Base-by-base conservation (phyloP, 1,140 invertebrate species). In the Eulimnadia texana region DNA sequence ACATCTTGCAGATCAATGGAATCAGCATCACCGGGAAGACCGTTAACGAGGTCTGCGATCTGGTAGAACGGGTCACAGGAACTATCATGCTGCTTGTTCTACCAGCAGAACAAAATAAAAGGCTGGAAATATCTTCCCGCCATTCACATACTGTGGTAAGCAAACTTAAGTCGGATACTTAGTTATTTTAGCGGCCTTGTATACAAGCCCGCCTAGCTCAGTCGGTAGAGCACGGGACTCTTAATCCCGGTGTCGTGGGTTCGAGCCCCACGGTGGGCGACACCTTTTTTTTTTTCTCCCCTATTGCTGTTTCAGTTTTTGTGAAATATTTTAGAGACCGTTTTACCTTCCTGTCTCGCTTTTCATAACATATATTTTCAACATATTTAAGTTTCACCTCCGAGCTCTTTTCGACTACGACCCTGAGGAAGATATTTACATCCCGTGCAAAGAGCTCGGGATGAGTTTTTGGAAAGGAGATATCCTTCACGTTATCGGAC, bases 1-100 rank as follows among this genome's bases (percentile, higher is more conserved):
- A 98, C 76, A 90, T 98, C 24, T 77, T 98, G 3, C 93, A 98
- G 74, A 91, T 97, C 9, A 97, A 98, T 73, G 91, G 90, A 6
- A 84, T 94, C 50, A 87, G 91, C 70, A 88, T 98, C 86, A 82
- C 93, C 62, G 93, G 94, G 61, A 96, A 95, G 74, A 89, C 89
- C 63, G 90, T 99, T 62, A 93, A 97, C 75, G 91, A 97, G 72
- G 93, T 99, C 66, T 98, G 93, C 76, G 91, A 95, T 70, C 33
- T 68, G 33, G 33, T 42, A 6, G 33, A 42, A 42, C 33, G 33
- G 6, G 16, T 42, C 33, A 9, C 33, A 6, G 33, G 33, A 6
- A 42, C 33, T 6, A 16, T 42, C 6, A 42, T 6, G 6, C 33
- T 42, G 6, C 33, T 42, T 9, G 16, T 42, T 16, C 6, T 6